Evolutionary conservation across 2,797 vertebrate species (phyloP).

Genomic region (Eulemur rubriventer): DNA sequence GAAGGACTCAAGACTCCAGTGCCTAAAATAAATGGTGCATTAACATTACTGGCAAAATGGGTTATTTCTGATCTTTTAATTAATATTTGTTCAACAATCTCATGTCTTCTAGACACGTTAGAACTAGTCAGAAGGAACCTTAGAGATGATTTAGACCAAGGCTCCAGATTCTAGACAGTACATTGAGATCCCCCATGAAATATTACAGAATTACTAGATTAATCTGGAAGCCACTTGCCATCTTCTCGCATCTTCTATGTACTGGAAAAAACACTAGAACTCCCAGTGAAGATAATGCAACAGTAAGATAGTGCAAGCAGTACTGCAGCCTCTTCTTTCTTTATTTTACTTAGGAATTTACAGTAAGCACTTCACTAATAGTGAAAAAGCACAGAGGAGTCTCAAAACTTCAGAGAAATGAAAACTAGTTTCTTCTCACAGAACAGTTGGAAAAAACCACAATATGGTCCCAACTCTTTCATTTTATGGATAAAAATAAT

Average conservation of each 20-base stretch:
- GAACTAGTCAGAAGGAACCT: conserved; percentile 39
- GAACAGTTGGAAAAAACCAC: background rate
- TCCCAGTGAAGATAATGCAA: background rate
- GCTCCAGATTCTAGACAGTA: background rate
- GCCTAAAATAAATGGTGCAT: conserved; percentile 42
- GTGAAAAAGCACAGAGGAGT: conserved; percentile 26
- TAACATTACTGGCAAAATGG: conserved; percentile 13
- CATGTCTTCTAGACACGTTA: conserved; percentile 15
- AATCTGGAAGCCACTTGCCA: conserved; percentile 7
- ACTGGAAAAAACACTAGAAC: background rate
- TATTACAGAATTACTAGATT: background rate
- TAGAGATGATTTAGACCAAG: conserved; percentile 17
- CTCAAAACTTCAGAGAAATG: conserved; percentile 33
- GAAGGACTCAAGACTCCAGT: background rate
- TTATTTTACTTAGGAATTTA: conserved; percentile 48
- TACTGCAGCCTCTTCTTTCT: background rate
- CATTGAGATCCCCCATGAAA: background rate
- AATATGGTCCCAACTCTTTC: background rate
- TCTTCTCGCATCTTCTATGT: background rate
- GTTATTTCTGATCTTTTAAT: conserved; percentile 39
- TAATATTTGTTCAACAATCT: conserved; percentile 26
- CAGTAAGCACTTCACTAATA: background rate
- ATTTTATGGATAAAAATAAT: conserved; percentile 21
- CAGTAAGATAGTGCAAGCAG: background rate
- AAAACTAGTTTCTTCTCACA: conserved; percentile 34